phyloP scores from a whole-genome alignment of 2,113 vertebrate genomes.

The Kobus ellipsiprymnus region DNA sequence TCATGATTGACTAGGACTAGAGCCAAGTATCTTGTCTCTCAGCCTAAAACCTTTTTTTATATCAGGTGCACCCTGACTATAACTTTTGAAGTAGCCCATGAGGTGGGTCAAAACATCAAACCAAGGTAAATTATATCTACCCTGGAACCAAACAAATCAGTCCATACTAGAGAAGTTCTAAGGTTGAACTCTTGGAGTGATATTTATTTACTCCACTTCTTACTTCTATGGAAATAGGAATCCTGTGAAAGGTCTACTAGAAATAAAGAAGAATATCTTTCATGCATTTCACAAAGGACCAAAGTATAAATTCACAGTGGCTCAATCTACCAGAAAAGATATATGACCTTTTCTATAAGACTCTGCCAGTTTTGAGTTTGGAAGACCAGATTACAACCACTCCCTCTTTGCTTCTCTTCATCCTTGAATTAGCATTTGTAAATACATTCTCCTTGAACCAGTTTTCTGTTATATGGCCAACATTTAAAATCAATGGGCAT shows the following conservation, averaged over 20 bases:
- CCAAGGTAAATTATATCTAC: neutral
- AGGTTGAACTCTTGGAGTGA: slow-evolving; percentile 29
- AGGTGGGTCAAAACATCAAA: neutral
- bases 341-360: neutral
- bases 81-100: slow-evolving; percentile 19
- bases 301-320: neutral
- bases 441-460: neutral
- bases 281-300: neutral
- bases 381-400: neutral
- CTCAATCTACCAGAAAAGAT: neutral
- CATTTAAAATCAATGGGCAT: neutral
- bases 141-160: slow-evolving; percentile 32
- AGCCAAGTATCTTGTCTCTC: neutral
- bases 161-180: slow-evolving; percentile 62
- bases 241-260: neutral
- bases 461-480: neutral
- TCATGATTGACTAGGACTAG: neutral
- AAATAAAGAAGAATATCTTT: neutral
- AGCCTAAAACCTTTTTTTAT: neutral
- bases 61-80: neutral
- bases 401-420: neutral
- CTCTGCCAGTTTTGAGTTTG: neutral
- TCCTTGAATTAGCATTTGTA: neutral
- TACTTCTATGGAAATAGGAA: neutral
- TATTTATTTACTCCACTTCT: slow-evolving; percentile 12